Evolutionary conservation across 1,140 invertebrate species (phyloP), one percentile per base, ranked within the genome.

Genomic region (Eriosoma lanigerum): DNA sequence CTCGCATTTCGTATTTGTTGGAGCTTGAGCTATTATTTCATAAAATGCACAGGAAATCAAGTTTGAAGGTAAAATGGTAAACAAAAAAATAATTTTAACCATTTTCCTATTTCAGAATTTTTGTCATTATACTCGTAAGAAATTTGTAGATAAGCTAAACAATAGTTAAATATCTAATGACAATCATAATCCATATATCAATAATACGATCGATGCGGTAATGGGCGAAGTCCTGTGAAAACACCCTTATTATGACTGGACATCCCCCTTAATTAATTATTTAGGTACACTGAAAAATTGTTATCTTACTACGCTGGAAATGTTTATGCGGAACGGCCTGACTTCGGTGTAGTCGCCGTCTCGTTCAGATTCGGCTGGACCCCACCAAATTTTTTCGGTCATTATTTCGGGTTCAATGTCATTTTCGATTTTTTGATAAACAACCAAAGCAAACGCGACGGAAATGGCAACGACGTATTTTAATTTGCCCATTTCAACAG

Each of bases 321-420:
- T 12, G 70, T 73, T 73, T n/a, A 73, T 73, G 0, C 26, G 17
- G 26, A 73, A 73, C 8, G 70, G 70, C 29, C 46, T 48, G 3
- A 73, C 1, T 52, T 29, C 46, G 17, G 24, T 52, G 38, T 12
- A 8, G 9, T 52, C 26, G 26, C 29, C 21, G 46, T 15, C 21
- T n/a, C 26, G 24, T 5, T 19, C 26, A 8, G 21, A 29, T 10
- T 54, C 1, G 3, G 48, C 0, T 52, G 32, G 32, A 4, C 70
- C 70, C 70, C 70, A 73, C 48, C 48, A 73, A 15, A 73, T 48
- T 24, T 52, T 15, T 1, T 29, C 48, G 17, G 70, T 12, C 70
- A 73, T 73, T 19, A 38, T 21, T 29, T 73, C 70, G 0, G 70
- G 70, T 19, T 54, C 46, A 3, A 52, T 17, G 0, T 73, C 70